Conservation (phyloP, 1,140 invertebrate genomes). For the Vanessa tameamea region DNA sequence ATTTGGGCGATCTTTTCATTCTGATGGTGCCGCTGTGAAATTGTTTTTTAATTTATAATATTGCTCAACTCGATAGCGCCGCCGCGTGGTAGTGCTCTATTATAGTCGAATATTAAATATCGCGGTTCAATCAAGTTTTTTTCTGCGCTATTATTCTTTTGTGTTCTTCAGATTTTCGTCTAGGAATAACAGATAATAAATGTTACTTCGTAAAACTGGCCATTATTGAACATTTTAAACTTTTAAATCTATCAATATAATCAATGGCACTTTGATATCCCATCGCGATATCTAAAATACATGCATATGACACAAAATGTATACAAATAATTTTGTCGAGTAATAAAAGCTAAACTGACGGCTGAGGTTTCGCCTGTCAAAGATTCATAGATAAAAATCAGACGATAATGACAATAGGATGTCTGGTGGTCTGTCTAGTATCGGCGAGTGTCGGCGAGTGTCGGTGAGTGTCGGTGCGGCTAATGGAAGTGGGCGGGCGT, state of each 20-base stretch:
- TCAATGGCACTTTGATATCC: neutral
- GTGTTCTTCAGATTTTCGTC: no score
- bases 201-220: neutral
- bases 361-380: constrained; percentile 22
- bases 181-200: no score
- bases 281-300: neutral
- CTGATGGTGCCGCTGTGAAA: no score
- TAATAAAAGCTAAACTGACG: neutral
- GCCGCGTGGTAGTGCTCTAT: no score
- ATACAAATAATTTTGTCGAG: neutral
- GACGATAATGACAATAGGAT: constrained; percentile 27
- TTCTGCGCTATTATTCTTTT: no score
- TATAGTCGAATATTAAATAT: no score
- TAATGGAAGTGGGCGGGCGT: constrained; percentile 58
- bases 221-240: neutral
- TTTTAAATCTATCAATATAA: neutral
- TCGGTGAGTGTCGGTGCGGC: constrained; percentile 7
- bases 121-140: no score
- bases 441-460: constrained; percentile 17
- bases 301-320: constrained; percentile 3
- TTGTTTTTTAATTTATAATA: no score
- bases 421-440: constrained; percentile 30
- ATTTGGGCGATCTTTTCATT: neutral
- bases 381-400: constrained; percentile 29
- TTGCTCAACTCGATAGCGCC: no score